Base-by-base conservation (phyloP, 2,888 invertebrate species). In the Agriotes lineatus region DNA sequence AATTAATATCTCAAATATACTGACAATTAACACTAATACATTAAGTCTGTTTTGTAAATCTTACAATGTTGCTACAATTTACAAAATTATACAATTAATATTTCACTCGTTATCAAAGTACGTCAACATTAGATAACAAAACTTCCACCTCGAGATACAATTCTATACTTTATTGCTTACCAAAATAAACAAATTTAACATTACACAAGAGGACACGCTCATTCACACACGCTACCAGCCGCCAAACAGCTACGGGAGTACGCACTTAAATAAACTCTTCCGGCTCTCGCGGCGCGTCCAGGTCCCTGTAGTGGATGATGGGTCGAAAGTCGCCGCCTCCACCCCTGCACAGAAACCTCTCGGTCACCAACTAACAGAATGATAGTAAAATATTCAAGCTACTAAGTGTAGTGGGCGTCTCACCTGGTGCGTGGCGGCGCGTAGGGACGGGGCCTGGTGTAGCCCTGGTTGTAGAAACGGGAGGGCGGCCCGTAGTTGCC, bases 281-380 rank as follows among this genome's bases (percentile, higher is more conserved):
- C 75, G 94, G 94, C 85, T 96, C 96, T 84, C 94, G 90, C 73
- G 96, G 96, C 76, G 96, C 96, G 85, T 96, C 96, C 88, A 96
- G 89, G 87, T 96, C 96, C 84, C 96, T 89, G 88, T 96, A 96
- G 87, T 96, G 95, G 83, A 96, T 94, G 82, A 96, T 91, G 79
- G 95, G 93, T 82, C 96, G 91, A 87, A 92, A 93, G 84, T 95
- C 95, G 80, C 90, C 89, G 82, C 89, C 90, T 82, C 89, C 89
- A 82, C 89, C 89, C 86, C 93, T 92, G 89, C 30, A 64, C 35
- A 19, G 16, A 56, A 56, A 45, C 14, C 19, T 42, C 50, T 50
- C n/a, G 33, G 33, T 57, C 37, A 57, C 56, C 39, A 85, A 91
- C 90, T 86, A 88, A 89, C 82, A 80, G 39, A 44, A 14, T 37